A percentile compares a stretch with the other conserved stretches of the same genome.
Conservation (phyloP, 2,888 invertebrate genomes). For the Amphipoea oculea region DNA sequence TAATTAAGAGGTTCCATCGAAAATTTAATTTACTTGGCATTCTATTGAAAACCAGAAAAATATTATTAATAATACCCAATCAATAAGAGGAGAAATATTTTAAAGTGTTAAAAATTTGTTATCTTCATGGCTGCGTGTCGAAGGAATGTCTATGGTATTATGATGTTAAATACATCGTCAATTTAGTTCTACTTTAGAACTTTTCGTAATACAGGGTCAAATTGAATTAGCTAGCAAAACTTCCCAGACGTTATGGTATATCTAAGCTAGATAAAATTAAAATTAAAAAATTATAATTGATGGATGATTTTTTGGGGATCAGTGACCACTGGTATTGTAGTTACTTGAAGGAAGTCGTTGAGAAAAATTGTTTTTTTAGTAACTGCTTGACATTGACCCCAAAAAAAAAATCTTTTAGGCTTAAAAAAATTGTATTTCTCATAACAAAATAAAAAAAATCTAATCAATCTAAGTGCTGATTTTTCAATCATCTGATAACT, state of each 20-base stretch:
- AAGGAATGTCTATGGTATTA: conserved; percentile 41
- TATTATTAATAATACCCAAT: conserved; percentile 55
- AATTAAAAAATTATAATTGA: too few relatives aligned
- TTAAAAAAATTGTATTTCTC: too few relatives aligned
- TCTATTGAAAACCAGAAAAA: conserved; percentile 59
- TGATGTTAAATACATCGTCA: conserved; percentile 24
- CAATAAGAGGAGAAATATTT: conserved; percentile 53
- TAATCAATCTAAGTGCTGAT: too few relatives aligned
- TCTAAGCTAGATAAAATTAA: too few relatives aligned
- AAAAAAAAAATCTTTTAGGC: too few relatives aligned
- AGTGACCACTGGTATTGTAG: too few relatives aligned
- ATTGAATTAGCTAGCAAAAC: not conserved
- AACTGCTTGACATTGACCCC: too few relatives aligned
- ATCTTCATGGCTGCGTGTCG: conserved; percentile 12
- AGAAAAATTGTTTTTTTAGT: too few relatives aligned
- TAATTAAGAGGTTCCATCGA: conserved; percentile 63
- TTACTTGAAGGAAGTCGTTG: too few relatives aligned
- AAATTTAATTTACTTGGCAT: conserved; percentile 59
- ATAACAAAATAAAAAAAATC: too few relatives aligned
- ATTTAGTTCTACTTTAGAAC: conserved; percentile 28
- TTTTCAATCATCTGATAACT: too few relatives aligned
- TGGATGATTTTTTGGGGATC: too few relatives aligned
- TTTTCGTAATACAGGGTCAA: conserved; percentile 2
- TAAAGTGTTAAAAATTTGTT: conserved; percentile 57
- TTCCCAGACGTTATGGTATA: not conserved